Evolutionary conservation across 2,797 vertebrate species (phyloP).

Genomic region (Spinibarbus caldwelli): DNA sequence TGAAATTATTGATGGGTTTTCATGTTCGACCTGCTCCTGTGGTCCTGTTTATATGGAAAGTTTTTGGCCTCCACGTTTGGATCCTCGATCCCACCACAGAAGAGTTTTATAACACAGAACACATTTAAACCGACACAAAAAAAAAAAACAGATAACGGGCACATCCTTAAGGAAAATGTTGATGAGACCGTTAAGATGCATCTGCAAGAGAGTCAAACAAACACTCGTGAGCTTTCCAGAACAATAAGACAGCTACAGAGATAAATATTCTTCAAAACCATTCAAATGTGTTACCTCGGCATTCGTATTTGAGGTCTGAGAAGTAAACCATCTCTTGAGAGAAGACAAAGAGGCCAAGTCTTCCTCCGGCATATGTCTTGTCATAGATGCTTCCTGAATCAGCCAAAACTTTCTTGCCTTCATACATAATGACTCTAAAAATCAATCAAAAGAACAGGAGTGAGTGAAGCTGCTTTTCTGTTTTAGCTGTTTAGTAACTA

Average conservation of each 20-base stretch:
- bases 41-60: slow-evolving; percentile 73
- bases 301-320: slow-evolving; percentile 99
- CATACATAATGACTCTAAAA: slow-evolving; percentile 95
- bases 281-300: slow-evolving; percentile 84
- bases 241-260: neutral
- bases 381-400: slow-evolving; percentile 97
- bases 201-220: slow-evolving; percentile 78
- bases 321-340: slow-evolving; percentile 99
- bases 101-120: slow-evolving; percentile 73
- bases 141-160: slow-evolving; percentile 68
- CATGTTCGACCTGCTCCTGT: slow-evolving; percentile 77
- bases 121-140: slow-evolving; percentile 62
- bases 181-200: slow-evolving; percentile 82
- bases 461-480: slow-evolving; percentile 6
- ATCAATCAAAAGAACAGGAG: slow-evolving; percentile 18
- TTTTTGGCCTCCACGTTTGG: slow-evolving; percentile 75
- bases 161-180: slow-evolving; percentile 80
- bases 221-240: slow-evolving; percentile 24
- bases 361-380: slow-evolving; percentile 95
- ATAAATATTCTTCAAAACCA: neutral
- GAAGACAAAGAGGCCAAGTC: slow-evolving; percentile 96
- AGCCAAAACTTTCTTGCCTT: slow-evolving; percentile 99
- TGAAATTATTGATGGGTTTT: slow-evolving; percentile 61
- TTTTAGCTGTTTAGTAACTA: neutral
- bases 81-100: slow-evolving; percentile 80